A percentile compares a stretch with the other conserved stretches of the same genome.
phyloP scores from a whole-genome alignment of 2,113 vertebrate genomes.

The Merops nubicus region DNA sequence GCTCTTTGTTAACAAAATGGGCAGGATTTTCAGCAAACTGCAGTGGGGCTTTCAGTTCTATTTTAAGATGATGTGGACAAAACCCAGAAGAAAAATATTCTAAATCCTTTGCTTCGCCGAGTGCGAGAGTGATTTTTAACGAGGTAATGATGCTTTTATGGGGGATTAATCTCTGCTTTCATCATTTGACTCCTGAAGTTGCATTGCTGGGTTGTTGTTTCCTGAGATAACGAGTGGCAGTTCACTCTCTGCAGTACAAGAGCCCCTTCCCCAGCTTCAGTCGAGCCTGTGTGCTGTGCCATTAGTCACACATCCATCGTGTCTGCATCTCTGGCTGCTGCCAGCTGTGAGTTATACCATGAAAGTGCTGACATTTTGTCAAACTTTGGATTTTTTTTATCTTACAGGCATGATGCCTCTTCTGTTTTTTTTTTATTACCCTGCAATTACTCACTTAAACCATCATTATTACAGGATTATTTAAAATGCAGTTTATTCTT shows the following conservation, averaged over 20 bases:
- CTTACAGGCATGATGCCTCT: background rate
- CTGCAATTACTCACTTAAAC: background rate
- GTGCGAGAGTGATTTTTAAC: background rate
- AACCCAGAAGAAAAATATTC: background rate
- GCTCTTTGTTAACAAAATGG: background rate
- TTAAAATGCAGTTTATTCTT: background rate
- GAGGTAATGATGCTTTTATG: constrained; percentile 42
- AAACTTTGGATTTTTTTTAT: background rate
- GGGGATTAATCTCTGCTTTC: constrained; percentile 21
- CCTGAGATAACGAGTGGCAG: background rate
- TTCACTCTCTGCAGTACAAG: background rate
- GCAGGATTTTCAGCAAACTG: background rate
- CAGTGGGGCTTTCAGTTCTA: background rate
- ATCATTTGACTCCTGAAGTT: background rate
- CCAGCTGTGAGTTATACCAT: background rate
- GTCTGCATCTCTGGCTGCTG: background rate
- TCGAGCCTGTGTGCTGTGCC: background rate
- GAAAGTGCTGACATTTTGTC: background rate
- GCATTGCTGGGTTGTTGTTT: background rate
- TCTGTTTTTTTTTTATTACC: background rate
- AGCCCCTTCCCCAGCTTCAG: background rate
- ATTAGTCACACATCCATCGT: accelerated
- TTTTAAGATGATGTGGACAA: constrained; percentile 33
- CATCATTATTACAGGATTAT: background rate
- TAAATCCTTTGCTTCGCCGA: constrained; percentile 4